A percentile compares a stretch with the other conserved stretches of the same genome.
phyloP scores from a whole-genome alignment of 2,888 invertebrate genomes.

The Marasmarcha lunaedactyla region DNA sequence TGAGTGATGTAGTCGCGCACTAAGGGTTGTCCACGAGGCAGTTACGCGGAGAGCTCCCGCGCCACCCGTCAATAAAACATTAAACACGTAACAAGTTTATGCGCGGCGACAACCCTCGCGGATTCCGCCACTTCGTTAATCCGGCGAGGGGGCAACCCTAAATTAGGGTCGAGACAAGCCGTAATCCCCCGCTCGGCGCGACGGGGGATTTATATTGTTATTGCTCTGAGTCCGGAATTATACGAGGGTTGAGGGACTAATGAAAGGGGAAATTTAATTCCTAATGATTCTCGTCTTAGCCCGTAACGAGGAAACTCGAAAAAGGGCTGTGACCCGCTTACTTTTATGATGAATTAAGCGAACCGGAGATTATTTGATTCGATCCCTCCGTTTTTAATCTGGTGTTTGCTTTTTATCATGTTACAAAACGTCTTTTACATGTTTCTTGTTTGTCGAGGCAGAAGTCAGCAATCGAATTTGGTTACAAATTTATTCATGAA shows the following conservation, averaged over 20 bases:
- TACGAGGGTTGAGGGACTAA: conserved; percentile 72
- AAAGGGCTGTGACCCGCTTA: conserved; percentile 59
- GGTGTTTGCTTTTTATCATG: conserved; percentile 38
- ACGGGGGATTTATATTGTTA: conserved; percentile 72
- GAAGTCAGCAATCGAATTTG: conserved; percentile 59
- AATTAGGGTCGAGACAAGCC: conserved; percentile 72
- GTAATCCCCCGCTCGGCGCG: conserved; percentile 69
- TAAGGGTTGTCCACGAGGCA: conserved; percentile 22
- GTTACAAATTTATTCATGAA: conserved; percentile 68
- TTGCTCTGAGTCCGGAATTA: conserved; percentile 71
- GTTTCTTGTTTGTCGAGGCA: conserved; percentile 36
- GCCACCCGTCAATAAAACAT: conserved; percentile 69
- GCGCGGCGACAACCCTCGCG: conserved; percentile 68
- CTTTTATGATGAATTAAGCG: conserved; percentile 58
- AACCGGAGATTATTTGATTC: conserved; percentile 49
- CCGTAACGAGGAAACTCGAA: conserved; percentile 69
- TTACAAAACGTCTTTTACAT: conserved; percentile 27
- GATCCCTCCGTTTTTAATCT: conserved; percentile 34
- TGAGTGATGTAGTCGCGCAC: too few relatives aligned
- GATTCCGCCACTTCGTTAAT: conserved; percentile 71
- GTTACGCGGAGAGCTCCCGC: conserved; percentile 64
- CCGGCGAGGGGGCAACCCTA: conserved; percentile 69
- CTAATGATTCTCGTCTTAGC: conserved; percentile 71
- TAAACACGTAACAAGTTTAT: conserved; percentile 71
- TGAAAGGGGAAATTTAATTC: conserved; percentile 72